Evolutionary conservation across 2,113 vertebrate species (phyloP), one percentile per base, ranked within the genome.

Genomic region (Myiopsitta monachus): DNA sequence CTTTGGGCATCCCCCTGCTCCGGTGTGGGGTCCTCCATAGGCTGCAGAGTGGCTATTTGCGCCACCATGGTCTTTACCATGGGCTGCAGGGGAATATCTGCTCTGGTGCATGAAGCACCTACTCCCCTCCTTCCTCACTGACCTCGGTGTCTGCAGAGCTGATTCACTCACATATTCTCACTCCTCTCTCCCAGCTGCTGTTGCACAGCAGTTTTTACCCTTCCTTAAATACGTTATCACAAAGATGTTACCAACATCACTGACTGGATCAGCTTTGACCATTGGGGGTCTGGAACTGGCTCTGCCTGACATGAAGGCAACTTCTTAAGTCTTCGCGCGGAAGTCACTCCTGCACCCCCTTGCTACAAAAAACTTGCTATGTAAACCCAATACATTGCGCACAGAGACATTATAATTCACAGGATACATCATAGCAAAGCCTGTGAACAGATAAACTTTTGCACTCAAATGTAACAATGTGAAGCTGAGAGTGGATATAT

Each of bases 11-110:
- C 8, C 9, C 43, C 11, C 12, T 74, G n/a, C 41, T 75, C 28
- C 19, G 26, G 59, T 44, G 31, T 6, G 38, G 7, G 1, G 10
- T 57, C n/a, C 39, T 59, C 33, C 41, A 57, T 0, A 0, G 26
- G 38, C 38, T 69, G 33, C 28, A 72, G 9, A 16, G 24, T 43
- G 38, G 54, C 14, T 44, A 75, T 36, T 36, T 77, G 59, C 4
- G 19, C 7, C 51, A 30, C 7, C 39, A 10, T 10, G 18, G 11
- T 47, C 43, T 86, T 64, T 24, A 36, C 9, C 21, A 16, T 0
- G 4, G 41, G 27, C 27, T 90, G 28, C 63, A 36, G 10, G 14
- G 12, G 10, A 61, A 70, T 47, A 49, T 88, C 59, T 66, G 9
- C 43, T 66, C 18, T 7, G 14, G 28, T 0, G 2, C 22, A 19